Base-by-base conservation (phyloP, 2,797 vertebrate genomes). In the Periophthalmus magnuspinnatus region DNA sequence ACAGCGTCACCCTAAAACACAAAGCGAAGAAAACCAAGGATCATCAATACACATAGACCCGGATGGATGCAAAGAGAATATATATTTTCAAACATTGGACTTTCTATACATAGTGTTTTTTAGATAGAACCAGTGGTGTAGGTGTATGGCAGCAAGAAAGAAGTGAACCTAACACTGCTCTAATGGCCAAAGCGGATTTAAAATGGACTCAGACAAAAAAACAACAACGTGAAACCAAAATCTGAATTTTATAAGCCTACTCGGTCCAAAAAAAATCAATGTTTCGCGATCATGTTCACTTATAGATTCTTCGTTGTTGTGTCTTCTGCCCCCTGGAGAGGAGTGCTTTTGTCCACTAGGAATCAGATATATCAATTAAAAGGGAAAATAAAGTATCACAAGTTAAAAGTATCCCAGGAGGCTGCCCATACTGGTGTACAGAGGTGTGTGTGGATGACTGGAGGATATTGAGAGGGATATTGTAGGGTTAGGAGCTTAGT, bases 1-100 rank as follows among this genome's bases (percentile, higher is more conserved):
- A 88, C 41, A 91, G 78, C 33, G 91, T 92, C 64, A 92, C 91
- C 68, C 91, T 92, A 69, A 28, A 1, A 63, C 48, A 81, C 58
- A 77, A 56, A 74, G 52, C 68, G 68, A 32, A 14, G 32, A 69
- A 47, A 9, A 32, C 2, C 65, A 11, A 74, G 17, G 41, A n/a
- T 17, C 33, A 67, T 34, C 33, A 64, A 17, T 68, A 50, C 70
- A 65, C 33, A 79, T 3, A 67, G 2, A 72, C 45, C 65, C 24
- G 34, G 38, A 67, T 5, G 6, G 34, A 65, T 36, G n/a, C 21
- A 63, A 24, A 66, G 48, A 57, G 5, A 21, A n/a, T 58, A 60
- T 65, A 47, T 72, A 47, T 72, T 74, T 77, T 67, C 8, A 70
- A 34, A 67, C 11, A 56, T 70, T 59, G 58, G 54, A 69, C 65